Evolutionary conservation across 2,888 invertebrate genomes (phyloP).

Genomic region (Cosmorhoe ocellata): DNA sequence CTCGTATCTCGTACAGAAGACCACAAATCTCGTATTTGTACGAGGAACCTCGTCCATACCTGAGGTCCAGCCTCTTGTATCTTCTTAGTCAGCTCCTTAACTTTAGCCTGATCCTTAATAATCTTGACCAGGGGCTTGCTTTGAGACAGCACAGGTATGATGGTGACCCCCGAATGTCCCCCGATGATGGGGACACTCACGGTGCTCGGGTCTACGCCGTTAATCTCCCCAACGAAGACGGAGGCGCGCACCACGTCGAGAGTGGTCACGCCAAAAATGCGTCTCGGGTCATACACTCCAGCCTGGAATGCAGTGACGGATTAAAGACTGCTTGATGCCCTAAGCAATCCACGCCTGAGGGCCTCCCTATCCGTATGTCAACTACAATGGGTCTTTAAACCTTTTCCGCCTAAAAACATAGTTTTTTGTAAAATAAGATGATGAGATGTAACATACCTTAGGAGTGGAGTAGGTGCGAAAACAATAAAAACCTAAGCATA

Average conservation of each 20-base stretch:
- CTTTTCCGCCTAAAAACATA: too few relatives aligned
- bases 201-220: slow-evolving; percentile 91
- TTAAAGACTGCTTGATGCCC: too few relatives aligned
- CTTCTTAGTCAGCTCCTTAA: slow-evolving; percentile 93
- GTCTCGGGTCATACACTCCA: slow-evolving; percentile 94
- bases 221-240: slow-evolving; percentile 96
- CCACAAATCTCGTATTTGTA: too few relatives aligned
- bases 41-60: slow-evolving; percentile 75
- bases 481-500: too few relatives aligned
- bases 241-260: slow-evolving; percentile 97
- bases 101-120: slow-evolving; percentile 86
- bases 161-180: slow-evolving; percentile 99
- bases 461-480: too few relatives aligned
- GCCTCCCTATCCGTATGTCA: too few relatives aligned
- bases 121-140: slow-evolving; percentile 92
- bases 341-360: too few relatives aligned
- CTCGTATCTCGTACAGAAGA: too few relatives aligned
- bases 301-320: too few relatives aligned
- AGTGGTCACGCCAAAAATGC: slow-evolving; percentile 97
- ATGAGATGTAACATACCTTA: too few relatives aligned
- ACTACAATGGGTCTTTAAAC: too few relatives aligned
- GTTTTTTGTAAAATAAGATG: too few relatives aligned
- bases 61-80: slow-evolving; percentile 99
- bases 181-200: slow-evolving; percentile 97
- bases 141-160: slow-evolving; percentile 97